These are phyloP conservation scores for Pyrgilauda ruficollis DNA, from an alignment of 2,113 vertebrate genomes.

Conservation along the genomic window DNA sequence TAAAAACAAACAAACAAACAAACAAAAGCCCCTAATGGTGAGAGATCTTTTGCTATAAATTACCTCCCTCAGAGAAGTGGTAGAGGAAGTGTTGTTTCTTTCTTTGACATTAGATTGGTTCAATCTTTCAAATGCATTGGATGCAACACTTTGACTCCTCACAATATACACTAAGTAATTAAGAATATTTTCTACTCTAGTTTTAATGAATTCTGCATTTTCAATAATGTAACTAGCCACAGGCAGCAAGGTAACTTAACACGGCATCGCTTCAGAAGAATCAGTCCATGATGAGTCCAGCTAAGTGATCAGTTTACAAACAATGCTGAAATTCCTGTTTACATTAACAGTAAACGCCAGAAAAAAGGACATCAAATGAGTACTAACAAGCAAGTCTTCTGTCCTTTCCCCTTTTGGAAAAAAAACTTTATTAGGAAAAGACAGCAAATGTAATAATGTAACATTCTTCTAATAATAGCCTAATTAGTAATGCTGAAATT, in stretches of 20 bases:
- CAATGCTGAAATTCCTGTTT: neutral
- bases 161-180: neutral
- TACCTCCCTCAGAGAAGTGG: neutral
- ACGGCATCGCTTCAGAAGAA: neutral
- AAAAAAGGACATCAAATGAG: neutral
- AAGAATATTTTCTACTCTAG: neutral
- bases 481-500: neutral
- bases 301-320: neutral
- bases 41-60: neutral
- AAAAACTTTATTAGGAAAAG: neutral
- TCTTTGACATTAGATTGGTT: neutral
- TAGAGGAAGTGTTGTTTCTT: neutral
- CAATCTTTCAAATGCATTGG: neutral
- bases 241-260: neutral
- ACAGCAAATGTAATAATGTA: neutral
- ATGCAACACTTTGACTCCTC: neutral
- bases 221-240: neutral
- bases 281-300: neutral
- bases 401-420: neutral
- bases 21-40: neutral
- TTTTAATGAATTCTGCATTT: neutral
- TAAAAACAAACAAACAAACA: neutral
- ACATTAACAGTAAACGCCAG: neutral
- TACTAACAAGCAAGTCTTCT: neutral
- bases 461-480: neutral